phyloP scores from a whole-genome alignment of 1,140 invertebrate genomes.

The Melipona quadrifasciata region DNA sequence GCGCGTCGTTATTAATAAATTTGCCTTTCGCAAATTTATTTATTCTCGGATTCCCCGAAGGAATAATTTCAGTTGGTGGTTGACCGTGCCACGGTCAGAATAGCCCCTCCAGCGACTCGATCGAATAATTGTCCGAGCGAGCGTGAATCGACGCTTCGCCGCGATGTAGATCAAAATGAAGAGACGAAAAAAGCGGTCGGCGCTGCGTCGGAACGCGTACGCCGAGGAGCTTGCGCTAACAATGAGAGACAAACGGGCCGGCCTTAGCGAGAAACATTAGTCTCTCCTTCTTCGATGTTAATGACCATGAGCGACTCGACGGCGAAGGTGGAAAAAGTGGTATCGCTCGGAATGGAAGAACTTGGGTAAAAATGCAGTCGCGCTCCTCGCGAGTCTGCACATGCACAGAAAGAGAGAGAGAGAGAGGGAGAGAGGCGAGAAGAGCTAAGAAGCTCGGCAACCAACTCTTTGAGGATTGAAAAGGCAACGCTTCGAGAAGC shows the following conservation, averaged over 20 bases:
- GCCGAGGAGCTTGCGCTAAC: background rate
- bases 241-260: background rate
- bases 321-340: constrained; percentile 37
- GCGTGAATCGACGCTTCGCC: background rate
- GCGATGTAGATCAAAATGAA: background rate
- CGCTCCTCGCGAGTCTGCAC: background rate
- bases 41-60: no score
- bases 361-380: background rate
- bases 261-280: background rate
- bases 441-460: constrained; percentile 9
- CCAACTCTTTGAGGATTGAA: constrained; percentile 3
- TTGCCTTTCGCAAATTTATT: no score
- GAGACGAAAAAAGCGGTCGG: background rate
- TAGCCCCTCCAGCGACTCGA: no score
- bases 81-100: no score
- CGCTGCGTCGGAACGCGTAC: no score
- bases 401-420: no score
- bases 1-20: no score
- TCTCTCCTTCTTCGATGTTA: constrained; percentile 36
- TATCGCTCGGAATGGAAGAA: constrained; percentile 33
- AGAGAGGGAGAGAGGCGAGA: background rate
- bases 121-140: no score
- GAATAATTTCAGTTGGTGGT: no score
- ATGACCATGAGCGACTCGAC: constrained; percentile 59
- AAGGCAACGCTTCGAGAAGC: constrained; percentile 19